Base-by-base conservation (phyloP, 2,888 invertebrate species). In the Panorpa germanica region DNA sequence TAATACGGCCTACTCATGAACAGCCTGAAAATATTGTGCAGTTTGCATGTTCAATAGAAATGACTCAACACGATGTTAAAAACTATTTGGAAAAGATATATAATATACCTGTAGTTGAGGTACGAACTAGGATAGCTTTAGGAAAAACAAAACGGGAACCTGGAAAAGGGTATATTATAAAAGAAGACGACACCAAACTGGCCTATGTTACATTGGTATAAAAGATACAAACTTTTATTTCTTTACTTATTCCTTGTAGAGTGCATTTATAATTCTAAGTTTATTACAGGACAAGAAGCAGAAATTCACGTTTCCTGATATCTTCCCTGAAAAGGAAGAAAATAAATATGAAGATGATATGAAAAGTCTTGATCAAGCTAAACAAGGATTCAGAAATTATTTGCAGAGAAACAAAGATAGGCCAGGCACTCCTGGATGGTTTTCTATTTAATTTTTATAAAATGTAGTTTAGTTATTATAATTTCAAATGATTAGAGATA, bases 1-100 rank as follows among this genome's bases (percentile, higher is more conserved):
- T 95, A 11, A 67, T 95, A 1, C 64, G 70, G 31, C 73, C 85
- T 2, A 44, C 49, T 4, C 53, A 60, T 12, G 61, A 62, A 18
- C 68, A 74, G 40, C 82, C 83, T 3, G 61, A 70, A 26, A 86
- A 95, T 59, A 54, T 77, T 22, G 82, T 90, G 0, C 68, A 77
- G 30, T 96, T 98, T 53, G 65, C 80, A 28, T 85, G 88, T 41
- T 88, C 93, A 6, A 78, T 82, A 59, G 73, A 86, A 63, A 98
- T 98, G 96, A 90, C 88, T 1, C 73, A 66, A 49, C 47, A 61
- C 43, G 98, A 98, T 52, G 63, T 98, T 0, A 74, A 71, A 48
- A 88, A 88, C 53, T 98, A 98, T 53, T 59, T 98, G 40, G 80
- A 88, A 48, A 95, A 95, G 57, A 93, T 98, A 40, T 98, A 98